These are phyloP conservation scores for Rousettus leschenaultii DNA, from an alignment of 2,113 vertebrate species.

Conservation along the genomic window DNA sequence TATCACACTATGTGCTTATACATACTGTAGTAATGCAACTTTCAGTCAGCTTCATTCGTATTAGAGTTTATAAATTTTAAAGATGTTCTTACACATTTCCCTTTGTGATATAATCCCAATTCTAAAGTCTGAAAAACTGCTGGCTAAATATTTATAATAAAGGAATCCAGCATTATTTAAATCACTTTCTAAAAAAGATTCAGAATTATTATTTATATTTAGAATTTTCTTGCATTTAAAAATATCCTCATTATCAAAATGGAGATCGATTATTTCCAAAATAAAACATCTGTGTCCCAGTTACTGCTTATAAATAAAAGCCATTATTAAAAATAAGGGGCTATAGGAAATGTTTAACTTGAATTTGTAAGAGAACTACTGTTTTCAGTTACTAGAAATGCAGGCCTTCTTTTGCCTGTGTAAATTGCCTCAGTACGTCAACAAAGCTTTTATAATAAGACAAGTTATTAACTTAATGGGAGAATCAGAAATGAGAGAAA, in stretches of 20 bases:
- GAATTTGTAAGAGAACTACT: neutral
- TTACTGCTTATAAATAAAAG: neutral
- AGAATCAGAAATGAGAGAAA: slow-evolving; percentile 50
- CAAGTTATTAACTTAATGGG: neutral
- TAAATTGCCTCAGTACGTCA: neutral
- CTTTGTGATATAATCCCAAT: neutral
- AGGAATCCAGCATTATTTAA: slow-evolving; percentile 7
- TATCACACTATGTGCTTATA: neutral
- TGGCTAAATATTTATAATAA: neutral
- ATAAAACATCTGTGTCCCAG: neutral
- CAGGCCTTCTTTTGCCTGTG: neutral
- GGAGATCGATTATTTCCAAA: slow-evolving; percentile 29
- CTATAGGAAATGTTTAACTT: neutral
- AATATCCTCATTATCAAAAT: slow-evolving; percentile 4
- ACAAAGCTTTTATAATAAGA: neutral
- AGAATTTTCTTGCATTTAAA: slow-evolving; percentile 32
- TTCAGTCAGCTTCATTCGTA: neutral
- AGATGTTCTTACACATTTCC: neutral
- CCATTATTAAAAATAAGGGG: slow-evolving; percentile 18
- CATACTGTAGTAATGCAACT: neutral
- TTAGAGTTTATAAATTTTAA: neutral
- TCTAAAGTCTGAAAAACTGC: slow-evolving; percentile 5
- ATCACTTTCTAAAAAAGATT: slow-evolving; percentile 18
- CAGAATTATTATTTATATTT: slow-evolving; percentile 14
- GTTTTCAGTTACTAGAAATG: neutral